Evolutionary conservation across 2,113 vertebrate genomes (phyloP).

Genomic region (Calidris pygmaea): DNA sequence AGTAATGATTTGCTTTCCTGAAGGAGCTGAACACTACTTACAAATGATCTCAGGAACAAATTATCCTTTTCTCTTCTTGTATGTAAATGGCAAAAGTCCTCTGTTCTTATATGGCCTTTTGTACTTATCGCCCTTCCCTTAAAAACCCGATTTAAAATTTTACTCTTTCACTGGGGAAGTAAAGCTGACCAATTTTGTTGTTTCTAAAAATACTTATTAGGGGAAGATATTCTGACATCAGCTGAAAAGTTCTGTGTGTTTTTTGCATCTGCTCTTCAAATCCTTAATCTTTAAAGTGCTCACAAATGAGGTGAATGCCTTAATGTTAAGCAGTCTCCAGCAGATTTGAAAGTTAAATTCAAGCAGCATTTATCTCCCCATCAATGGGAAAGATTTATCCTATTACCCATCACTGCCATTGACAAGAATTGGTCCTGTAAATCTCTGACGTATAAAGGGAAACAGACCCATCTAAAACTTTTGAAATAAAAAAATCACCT

Average conservation of each 20-base stretch:
- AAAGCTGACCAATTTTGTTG: neutral
- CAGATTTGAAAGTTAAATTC: slow-evolving; percentile 58
- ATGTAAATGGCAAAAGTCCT: neutral
- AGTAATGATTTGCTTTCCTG: neutral
- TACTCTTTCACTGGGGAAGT: neutral
- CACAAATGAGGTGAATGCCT: neutral
- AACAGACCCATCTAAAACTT: neutral
- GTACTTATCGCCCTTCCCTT: neutral
- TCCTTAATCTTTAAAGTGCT: slow-evolving; percentile 41
- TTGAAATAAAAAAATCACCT: neutral
- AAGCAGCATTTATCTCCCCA: slow-evolving; percentile 34
- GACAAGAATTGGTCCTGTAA: neutral
- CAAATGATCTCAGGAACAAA: neutral
- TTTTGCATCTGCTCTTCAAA: slow-evolving; percentile 21
- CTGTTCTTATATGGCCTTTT: neutral
- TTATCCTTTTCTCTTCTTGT: neutral
- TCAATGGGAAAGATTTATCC: slow-evolving; percentile 47
- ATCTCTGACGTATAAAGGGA: neutral
- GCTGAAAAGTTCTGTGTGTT: neutral
- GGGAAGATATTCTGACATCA: neutral
- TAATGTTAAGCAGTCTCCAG: slow-evolving; percentile 25
- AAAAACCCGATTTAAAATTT: neutral
- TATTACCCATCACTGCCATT: slow-evolving; percentile 23
- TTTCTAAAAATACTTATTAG: neutral
- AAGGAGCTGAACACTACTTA: neutral